These are phyloP conservation scores for Babyrousa celebensis DNA, from an alignment of 2,797 vertebrate species.

Conservation along the genomic window DNA sequence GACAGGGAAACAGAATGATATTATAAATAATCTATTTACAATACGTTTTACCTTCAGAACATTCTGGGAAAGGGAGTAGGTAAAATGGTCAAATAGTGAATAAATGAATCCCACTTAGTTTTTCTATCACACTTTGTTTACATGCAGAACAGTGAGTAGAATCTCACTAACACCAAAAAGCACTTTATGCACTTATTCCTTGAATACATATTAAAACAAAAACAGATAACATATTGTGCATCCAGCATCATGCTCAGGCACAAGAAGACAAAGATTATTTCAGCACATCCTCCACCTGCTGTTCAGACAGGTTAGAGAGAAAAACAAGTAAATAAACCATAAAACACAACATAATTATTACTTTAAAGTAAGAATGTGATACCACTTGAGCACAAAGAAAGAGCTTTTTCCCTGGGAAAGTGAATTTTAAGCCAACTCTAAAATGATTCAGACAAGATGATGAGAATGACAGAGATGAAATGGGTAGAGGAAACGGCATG, in stretches of 20 bases:
- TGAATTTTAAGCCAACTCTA: neutral
- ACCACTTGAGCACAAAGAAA: neutral
- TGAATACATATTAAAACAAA: neutral
- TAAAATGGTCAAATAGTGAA: neutral
- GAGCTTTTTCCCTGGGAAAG: neutral
- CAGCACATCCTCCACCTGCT: neutral
- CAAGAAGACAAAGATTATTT: neutral
- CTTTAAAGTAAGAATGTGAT: neutral
- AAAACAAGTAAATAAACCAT: neutral
- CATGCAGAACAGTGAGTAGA: neutral
- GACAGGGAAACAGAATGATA: neutral
- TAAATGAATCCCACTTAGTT: neutral
- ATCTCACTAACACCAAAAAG: neutral
- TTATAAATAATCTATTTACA: neutral
- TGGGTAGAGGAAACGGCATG: neutral
- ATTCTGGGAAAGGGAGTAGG: neutral
- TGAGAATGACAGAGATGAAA: neutral
- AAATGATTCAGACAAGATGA: constrained; percentile 16
- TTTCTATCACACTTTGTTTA: neutral
- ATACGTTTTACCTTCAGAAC: neutral
- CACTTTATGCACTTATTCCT: neutral
- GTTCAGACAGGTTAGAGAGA: neutral
- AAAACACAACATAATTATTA: constrained; percentile 11
- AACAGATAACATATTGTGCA: neutral
- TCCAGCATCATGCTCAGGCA: neutral